Evolutionary conservation across 2,888 invertebrate genomes (phyloP), one percentile per base, ranked within the genome.

Genomic region (Platycheirus rosarum): DNA sequence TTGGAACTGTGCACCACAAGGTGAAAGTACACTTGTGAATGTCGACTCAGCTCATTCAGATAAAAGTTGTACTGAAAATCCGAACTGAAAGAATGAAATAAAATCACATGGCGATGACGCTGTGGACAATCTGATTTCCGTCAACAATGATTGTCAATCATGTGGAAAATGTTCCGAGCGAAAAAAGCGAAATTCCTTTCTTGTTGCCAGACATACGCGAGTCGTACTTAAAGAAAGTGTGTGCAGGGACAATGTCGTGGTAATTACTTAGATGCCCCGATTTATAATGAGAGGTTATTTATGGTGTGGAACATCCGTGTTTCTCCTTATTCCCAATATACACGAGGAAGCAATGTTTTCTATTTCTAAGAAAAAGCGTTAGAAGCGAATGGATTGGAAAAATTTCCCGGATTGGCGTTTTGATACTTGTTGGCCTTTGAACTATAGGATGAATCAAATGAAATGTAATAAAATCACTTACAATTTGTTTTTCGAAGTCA

Each of bases 11-110:
- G 63, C 44, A 20, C 42, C 68, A 8, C 66, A 71, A 82, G 80
- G 80, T 82, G 80, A 82, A 82, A 82, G 76, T 77, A 82, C 66
- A 44, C 68, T 57, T 57, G 48, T 35, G 53, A 40, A 14, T 40
- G 57, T 57, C 26, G 35, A 26, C 14, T 57, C 40, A 57, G 23
- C 57, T 23, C 57, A 57, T 57, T 57, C 23, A 23, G 40, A 57
- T 57, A 57, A 9, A 23, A 40, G 26, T 57, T 40, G 23, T 20
- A 14, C 18, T 32, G 18, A 32, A 32, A 35, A 53, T 26, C 1
- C 8, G 35, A 32, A 35, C 35, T 20, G 5, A 57, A 57, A 26
- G 35, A 55, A 40, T 23, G 23, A 57, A 57, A 14, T 9, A 40
- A 40, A 57, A 26, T 18, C 23, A 1, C 40, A 14, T 26, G 13